phyloP scores from a whole-genome alignment of 1,140 invertebrate species.

The Microplitis mediator region DNA sequence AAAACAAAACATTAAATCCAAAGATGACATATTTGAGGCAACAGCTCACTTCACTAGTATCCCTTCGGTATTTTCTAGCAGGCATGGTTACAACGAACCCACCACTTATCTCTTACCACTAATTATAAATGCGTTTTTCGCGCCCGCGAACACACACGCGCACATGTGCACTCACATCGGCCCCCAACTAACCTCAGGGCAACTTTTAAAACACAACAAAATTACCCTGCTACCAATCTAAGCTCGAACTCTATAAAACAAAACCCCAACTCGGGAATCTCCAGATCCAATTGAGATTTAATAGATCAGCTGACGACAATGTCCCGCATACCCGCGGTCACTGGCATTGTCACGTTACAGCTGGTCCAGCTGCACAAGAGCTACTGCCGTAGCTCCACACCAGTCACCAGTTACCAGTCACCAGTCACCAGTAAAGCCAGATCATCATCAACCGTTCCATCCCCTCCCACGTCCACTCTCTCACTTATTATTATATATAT shows the following conservation, averaged over 20 bases:
- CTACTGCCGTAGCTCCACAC: constrained; percentile 1
- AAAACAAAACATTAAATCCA: constrained; percentile 96
- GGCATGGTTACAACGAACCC: constrained; percentile 50
- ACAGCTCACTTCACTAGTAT: constrained; percentile 94
- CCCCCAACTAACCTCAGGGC: neutral
- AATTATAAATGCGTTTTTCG: constrained; percentile 26
- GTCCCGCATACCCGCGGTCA: constrained; percentile 40
- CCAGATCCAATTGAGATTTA: constrained; percentile 26
- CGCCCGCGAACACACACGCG: constrained; percentile 32
- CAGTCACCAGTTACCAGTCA: no score
- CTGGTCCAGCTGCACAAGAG: constrained; percentile 42
- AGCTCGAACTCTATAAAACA: neutral
- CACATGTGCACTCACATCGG: constrained; percentile 33
- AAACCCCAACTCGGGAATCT: neutral
- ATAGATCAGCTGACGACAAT: constrained; percentile 49
- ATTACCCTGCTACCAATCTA: no score
- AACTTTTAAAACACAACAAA: neutral
- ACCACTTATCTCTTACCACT: constrained; percentile 30
- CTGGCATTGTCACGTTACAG: constrained; percentile 50
- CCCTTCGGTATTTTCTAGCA: constrained; percentile 76
- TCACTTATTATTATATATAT: no score
- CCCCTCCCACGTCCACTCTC: no score
- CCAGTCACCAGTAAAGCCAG: no score
- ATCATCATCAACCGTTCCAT: no score
- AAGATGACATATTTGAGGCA: constrained; percentile 97